Conservation (phyloP, 2,888 invertebrate genomes). For the Achlya flavicornis region DNA sequence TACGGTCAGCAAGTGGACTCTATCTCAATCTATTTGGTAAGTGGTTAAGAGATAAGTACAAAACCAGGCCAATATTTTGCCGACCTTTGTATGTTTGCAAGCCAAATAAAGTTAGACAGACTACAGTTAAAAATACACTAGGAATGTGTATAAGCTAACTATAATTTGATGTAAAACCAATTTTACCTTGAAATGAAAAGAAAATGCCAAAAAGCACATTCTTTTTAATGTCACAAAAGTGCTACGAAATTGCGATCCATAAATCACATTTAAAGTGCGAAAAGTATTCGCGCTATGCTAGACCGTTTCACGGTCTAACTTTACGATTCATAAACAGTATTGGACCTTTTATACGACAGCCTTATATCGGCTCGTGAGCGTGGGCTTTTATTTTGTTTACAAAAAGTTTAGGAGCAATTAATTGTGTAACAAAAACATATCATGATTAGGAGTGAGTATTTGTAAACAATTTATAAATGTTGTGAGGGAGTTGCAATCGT, state of each 20-base stretch:
- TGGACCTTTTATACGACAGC: slow-evolving; percentile 2
- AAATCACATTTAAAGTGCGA: slow-evolving; percentile 7
- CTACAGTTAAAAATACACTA: no score
- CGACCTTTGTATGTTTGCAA: no score
- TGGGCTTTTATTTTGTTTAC: slow-evolving; percentile 15
- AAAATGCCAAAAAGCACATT: neutral
- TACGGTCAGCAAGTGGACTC: no score
- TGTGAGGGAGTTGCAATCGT: slow-evolving; percentile 41
- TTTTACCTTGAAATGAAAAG: neutral
- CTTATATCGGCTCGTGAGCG: slow-evolving; percentile 1
- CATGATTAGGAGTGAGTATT: slow-evolving; percentile 74
- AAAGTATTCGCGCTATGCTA: slow-evolving; percentile 5
- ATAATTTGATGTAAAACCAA: no score
- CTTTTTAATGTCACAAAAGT: slow-evolving; percentile 4
- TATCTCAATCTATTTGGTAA: no score
- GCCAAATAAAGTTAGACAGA: no score
- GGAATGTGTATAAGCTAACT: no score
- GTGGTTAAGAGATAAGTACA: no score
- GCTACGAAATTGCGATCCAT: slow-evolving; percentile 10
- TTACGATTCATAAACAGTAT: slow-evolving; percentile 12
- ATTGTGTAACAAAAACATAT: slow-evolving; percentile 78
- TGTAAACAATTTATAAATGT: slow-evolving; percentile 66
- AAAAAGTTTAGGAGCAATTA: slow-evolving; percentile 42
- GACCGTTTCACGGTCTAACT: slow-evolving; percentile 8
- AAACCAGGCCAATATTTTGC: no score